These are phyloP conservation scores for Lepilemur septentrionalis DNA, from an alignment of 2,797 vertebrate species.

Conservation along the genomic window DNA sequence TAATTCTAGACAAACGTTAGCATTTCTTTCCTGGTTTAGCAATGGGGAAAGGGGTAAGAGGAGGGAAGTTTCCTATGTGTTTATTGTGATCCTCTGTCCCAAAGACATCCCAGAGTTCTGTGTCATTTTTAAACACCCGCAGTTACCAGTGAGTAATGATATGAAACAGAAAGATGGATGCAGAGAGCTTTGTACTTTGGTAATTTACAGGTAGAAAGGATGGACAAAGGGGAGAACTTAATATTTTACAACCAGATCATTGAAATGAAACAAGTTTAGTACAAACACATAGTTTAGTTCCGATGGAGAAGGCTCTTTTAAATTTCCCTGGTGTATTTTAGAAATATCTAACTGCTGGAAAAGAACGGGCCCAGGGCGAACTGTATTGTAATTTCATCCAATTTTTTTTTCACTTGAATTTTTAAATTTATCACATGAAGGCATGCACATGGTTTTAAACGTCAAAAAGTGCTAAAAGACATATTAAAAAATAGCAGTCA, in stretches of 20 bases:
- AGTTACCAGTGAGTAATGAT: background rate
- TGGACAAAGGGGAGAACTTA: background rate
- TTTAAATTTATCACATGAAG: background rate
- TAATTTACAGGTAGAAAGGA: background rate
- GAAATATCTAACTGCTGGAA: background rate
- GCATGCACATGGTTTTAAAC: background rate
- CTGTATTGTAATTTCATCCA: background rate
- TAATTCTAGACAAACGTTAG: too few species aligned
- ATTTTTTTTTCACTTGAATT: background rate
- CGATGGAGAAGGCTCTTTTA: background rate
- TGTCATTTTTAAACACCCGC: conserved; percentile 1
- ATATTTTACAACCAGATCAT: background rate
- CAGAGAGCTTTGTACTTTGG: background rate
- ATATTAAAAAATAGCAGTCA: background rate
- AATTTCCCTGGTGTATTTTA: conserved; percentile 23
- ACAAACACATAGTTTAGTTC: background rate
- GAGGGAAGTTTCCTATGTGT: too few species aligned
- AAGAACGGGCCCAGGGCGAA: background rate
- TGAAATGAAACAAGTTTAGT: conserved; percentile 17
- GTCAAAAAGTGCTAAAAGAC: background rate
- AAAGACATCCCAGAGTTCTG: too few species aligned
- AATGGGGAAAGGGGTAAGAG: too few species aligned
- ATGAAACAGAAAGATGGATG: background rate
- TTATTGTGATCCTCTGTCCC: too few species aligned
- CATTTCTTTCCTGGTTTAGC: too few species aligned